Evolutionary conservation across 2,888 invertebrate genomes (phyloP), one percentile per base, ranked within the genome.

Genomic region (Glaucopsyche alexis): DNA sequence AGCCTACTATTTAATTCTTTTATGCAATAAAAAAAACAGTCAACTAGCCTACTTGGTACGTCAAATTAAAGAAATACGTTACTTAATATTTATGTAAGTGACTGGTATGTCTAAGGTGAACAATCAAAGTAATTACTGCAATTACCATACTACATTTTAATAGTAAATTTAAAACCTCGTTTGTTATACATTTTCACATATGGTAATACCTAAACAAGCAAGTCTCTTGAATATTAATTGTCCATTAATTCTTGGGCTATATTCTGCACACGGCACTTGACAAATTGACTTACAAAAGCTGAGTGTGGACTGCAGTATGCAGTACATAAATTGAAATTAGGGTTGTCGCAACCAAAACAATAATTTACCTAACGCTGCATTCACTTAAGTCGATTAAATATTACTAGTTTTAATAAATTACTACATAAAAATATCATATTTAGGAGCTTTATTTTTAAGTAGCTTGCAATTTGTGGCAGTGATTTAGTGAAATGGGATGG

Each of bases 281-380:
- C 47, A 69, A 69, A 69, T 69, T 69, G 69, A 69, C 69, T 69
- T 69, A 69, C 69, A 69, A 69, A 47, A 49, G n/a, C 42, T 42
- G 42, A 60, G 40, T 9, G 66, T 1, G 65, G 42, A 8, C 14
- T 11, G 8, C 14, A 38, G 13, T 13, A 7, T n/a, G 42, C 16
- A 42, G 66, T 66, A 8, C 40, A 42, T 66, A 66, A 66, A n/a
- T 42, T n/a, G 2, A 16, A 16, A 7, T 66, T 19, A 69, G 69
- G 29, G 69, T 14, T 69, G 29, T 14, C 69, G 11, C 49, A 14
- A 29, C 29, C 29, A 29, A 3, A 16, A 5, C 3, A 42, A 5
- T 19, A 16, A 16, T 14, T 40, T 42, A 7, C 8, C 8, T 14
- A 64, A n/a, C n/a, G n/a, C n/a, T n/a, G n/a, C n/a, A n/a, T n/a